Evolutionary conservation across 2,888 invertebrate species (phyloP).

Genomic region (Cyrtodaria siliqua): DNA sequence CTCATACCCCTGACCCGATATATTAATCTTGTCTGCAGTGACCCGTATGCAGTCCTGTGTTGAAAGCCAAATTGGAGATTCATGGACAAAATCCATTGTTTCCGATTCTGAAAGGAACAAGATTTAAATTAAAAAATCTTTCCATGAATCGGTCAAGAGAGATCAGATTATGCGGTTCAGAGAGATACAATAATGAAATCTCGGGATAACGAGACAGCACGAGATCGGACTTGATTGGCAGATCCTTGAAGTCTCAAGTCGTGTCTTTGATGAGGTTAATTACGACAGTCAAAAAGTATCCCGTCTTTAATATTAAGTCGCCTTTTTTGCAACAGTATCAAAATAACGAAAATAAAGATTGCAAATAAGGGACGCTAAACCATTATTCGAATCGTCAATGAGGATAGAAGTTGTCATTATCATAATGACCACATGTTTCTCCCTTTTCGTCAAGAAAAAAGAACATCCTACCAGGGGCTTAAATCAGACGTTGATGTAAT

Average conservation of each 20-base stretch:
- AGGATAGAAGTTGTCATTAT: too few species aligned
- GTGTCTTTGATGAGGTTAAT: constrained; percentile 58
- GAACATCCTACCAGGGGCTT: too few species aligned
- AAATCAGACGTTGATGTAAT: too few species aligned
- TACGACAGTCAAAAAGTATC: constrained; percentile 45
- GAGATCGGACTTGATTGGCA: constrained; percentile 62
- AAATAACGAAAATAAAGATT: too few species aligned
- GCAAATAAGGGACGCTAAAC: too few species aligned
- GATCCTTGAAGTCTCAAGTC: constrained; percentile 44
- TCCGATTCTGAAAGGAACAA: constrained; percentile 33
- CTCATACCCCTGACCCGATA: constrained; percentile 19
- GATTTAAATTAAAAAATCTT: constrained; percentile 48
- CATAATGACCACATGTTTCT: too few species aligned
- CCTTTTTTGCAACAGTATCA: not conserved
- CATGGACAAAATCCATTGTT: constrained; percentile 53
- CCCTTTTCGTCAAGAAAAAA: too few species aligned
- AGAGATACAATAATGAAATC: constrained; percentile 58
- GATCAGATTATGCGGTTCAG: constrained; percentile 47
- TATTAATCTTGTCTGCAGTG: constrained; percentile 53
- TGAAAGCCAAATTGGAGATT: constrained; percentile 64
- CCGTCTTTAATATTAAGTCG: not conserved
- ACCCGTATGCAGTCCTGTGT: constrained; percentile 48
- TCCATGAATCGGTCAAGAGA: constrained; percentile 45
- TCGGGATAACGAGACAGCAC: constrained; percentile 58
- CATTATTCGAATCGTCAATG: too few species aligned